Evolutionary conservation across 2,797 vertebrate genomes (phyloP).

Genomic region (Esox masquinongy): DNA sequence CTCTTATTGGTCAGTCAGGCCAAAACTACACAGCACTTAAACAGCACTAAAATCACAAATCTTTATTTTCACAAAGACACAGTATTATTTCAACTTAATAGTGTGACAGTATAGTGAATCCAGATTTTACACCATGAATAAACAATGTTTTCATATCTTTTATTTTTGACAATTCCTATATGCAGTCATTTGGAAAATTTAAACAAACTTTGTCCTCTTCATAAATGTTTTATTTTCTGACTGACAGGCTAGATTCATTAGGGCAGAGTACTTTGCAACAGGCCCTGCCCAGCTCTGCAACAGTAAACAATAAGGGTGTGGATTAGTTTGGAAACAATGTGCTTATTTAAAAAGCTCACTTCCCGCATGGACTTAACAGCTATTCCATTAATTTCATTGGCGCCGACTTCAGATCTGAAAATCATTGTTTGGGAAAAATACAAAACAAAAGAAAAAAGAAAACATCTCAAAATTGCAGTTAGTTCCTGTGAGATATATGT

Average conservation of each 20-base stretch:
- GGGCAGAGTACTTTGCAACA: constrained; percentile 53
- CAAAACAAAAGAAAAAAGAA: constrained; percentile 63
- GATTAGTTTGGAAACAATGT: constrained; percentile 86
- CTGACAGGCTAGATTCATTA: constrained; percentile 61
- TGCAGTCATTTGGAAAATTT: no score
- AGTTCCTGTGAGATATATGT: constrained; percentile 71
- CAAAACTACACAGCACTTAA: no score
- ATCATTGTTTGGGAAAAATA: constrained; percentile 74
- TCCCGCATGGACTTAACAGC: constrained; percentile 79
- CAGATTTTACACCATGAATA: no score
- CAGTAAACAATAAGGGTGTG: constrained; percentile 84
- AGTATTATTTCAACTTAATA: no score
- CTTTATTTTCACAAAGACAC: no score
- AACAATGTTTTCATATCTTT: no score
- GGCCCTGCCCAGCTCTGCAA: constrained; percentile 70
- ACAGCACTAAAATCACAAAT: no score
- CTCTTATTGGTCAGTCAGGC: constrained; percentile 39
- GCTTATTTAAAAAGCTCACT: constrained; percentile 83
- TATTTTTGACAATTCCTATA: no score
- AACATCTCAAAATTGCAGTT: constrained; percentile 58
- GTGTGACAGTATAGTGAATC: no score
- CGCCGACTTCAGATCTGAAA: constrained; percentile 70
- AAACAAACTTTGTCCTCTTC: no score
- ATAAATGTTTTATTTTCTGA: constrained; percentile 26
- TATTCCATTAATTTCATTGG: constrained; percentile 82